Conservation (phyloP, 2,113 vertebrate species). For the Pelvicachromis taeniatus region DNA sequence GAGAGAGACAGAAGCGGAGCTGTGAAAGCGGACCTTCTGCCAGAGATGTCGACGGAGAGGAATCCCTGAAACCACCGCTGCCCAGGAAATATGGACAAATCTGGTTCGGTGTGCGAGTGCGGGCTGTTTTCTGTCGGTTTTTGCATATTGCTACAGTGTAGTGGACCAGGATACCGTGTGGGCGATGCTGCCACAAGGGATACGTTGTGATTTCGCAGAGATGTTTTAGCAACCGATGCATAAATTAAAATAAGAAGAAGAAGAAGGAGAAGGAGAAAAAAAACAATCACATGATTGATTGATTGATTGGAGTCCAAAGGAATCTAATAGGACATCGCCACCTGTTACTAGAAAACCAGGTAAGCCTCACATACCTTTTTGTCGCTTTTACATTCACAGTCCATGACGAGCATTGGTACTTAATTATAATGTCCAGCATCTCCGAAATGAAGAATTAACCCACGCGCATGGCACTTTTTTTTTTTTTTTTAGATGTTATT, state of each 20-base stretch:
- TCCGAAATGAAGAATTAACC: not conserved
- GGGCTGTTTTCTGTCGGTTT: slow-evolving; percentile 11
- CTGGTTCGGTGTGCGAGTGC: slow-evolving; percentile 23
- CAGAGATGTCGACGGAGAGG: slow-evolving; percentile 60
- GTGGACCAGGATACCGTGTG: slow-evolving; percentile 68
- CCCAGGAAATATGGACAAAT: slow-evolving; percentile 55
- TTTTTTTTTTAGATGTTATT: not conserved
- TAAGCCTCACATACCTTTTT: slow-evolving; percentile 44
- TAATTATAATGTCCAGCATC: slow-evolving; percentile 6
- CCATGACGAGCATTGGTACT: slow-evolving; percentile 6
- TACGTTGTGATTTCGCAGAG: slow-evolving; percentile 64
- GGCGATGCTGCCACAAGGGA: slow-evolving; percentile 71
- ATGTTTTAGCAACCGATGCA: slow-evolving; percentile 58
- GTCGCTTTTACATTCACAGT: not conserved
- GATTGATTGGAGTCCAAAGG: slow-evolving; percentile 29
- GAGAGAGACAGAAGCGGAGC: slow-evolving; percentile 24
- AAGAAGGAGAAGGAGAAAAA: not conserved
- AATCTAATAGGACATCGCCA: slow-evolving; percentile 61
- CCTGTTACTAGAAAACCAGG: slow-evolving; percentile 75
- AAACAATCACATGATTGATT: slow-evolving; percentile 16
- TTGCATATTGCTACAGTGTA: slow-evolving; percentile 37
- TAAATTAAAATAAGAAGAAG: slow-evolving; percentile 38
- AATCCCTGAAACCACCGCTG: slow-evolving; percentile 38
- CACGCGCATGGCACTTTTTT: slow-evolving; percentile 38
- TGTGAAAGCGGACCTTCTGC: slow-evolving; percentile 47